Conservation (phyloP, 2,797 vertebrate species). For the Microctenopoma lineatum region DNA sequence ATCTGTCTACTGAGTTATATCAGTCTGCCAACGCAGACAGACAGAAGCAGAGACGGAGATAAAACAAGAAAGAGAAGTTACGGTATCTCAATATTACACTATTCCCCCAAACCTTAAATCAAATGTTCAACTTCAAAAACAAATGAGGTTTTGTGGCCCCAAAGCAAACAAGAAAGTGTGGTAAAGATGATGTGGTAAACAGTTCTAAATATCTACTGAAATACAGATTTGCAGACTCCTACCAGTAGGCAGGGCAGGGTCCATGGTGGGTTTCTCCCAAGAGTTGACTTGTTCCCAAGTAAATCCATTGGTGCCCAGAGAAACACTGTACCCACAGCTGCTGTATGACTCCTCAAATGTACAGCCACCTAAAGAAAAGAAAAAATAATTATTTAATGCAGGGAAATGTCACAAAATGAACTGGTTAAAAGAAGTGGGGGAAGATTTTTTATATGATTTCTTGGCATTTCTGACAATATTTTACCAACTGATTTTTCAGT, state of each 20-base stretch:
- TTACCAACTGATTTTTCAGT: constrained; percentile 47
- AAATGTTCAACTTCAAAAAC: not conserved
- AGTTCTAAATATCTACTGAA: not conserved
- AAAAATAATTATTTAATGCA: not conserved
- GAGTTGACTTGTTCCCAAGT: constrained; percentile 98
- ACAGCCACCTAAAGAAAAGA: constrained; percentile 87
- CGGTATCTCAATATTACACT: not conserved
- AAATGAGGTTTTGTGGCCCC: not conserved
- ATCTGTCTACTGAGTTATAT: constrained; percentile 23
- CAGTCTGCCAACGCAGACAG: constrained; percentile 31
- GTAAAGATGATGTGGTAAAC: not conserved
- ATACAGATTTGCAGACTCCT: constrained; percentile 25
- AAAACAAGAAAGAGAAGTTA: not conserved
- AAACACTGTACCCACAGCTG: constrained; percentile 94
- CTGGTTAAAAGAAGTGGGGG: too few species aligned
- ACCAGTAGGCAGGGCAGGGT: constrained; percentile 93
- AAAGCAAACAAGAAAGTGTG: not conserved
- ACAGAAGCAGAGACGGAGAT: constrained; percentile 16
- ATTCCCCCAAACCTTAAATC: not conserved
- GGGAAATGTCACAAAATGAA: too few species aligned
- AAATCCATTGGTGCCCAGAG: constrained; percentile 95
- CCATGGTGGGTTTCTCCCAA: constrained; percentile 95
- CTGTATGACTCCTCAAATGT: constrained; percentile 95
- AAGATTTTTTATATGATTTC: constrained; percentile 7
- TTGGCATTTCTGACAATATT: constrained; percentile 14